These are phyloP conservation scores for Thalassoma bifasciatum DNA, from an alignment of 2,113 vertebrate genomes.

Conservation along the genomic window DNA sequence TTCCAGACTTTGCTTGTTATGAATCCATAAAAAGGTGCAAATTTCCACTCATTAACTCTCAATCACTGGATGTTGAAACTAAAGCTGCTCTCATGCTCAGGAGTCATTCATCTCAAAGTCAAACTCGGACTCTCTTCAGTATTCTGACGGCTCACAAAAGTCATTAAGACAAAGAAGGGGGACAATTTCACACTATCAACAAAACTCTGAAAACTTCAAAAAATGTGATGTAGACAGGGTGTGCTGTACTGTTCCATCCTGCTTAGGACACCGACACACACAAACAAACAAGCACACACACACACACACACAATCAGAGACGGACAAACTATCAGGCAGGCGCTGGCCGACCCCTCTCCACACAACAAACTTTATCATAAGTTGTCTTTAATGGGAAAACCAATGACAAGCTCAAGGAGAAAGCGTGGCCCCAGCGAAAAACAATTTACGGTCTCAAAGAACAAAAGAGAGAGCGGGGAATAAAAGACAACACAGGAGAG, in stretches of 20 bases:
- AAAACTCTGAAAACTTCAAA: constrained; percentile 7
- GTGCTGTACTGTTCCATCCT: background rate
- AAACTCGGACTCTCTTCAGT: background rate
- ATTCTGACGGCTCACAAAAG: background rate
- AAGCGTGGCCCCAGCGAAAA: constrained; percentile 27
- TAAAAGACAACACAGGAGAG: constrained; percentile 45
- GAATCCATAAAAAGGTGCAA: background rate
- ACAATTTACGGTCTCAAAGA: constrained; percentile 54
- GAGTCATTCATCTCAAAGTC: background rate
- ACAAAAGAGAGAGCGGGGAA: constrained; percentile 49
- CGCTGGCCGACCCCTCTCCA: constrained; percentile 19
- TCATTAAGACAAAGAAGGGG: background rate
- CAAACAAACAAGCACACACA: background rate
- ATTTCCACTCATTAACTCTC: background rate
- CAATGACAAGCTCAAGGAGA: constrained; percentile 76
- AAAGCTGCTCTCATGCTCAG: background rate
- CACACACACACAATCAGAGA: constrained; percentile 19
- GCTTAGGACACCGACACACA: constrained; percentile 4
- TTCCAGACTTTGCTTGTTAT: background rate
- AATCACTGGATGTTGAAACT: background rate
- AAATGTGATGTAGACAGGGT: constrained; percentile 15
- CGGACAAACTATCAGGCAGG: constrained; percentile 4
- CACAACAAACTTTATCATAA: constrained; percentile 70
- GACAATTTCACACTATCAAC: background rate
- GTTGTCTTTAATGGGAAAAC: constrained; percentile 57